These are phyloP conservation scores for Ceyx margarethae DNA, from an alignment of 2,113 vertebrate species.

Conservation along the genomic window DNA sequence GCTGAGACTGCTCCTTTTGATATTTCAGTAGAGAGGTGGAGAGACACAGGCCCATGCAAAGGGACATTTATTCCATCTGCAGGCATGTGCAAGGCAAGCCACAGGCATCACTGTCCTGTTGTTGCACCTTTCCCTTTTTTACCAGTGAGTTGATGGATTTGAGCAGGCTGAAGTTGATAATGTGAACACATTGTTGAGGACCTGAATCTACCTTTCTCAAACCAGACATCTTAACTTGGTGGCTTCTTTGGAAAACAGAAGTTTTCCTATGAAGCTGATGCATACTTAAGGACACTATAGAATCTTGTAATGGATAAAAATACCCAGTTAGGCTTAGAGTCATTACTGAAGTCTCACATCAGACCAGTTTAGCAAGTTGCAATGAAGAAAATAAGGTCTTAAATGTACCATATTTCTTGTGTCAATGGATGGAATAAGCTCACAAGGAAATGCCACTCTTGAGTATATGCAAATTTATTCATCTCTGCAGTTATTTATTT, in stretches of 20 bases:
- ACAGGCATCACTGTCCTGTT: background rate
- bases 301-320: background rate
- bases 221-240: background rate
- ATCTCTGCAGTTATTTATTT: slow-evolving; percentile 75
- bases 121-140: background rate
- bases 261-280: background rate
- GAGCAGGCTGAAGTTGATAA: background rate
- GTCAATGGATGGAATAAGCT: background rate
- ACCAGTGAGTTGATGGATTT: background rate
- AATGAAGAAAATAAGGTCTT: background rate
- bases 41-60: background rate
- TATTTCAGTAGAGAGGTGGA: background rate
- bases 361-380: background rate
- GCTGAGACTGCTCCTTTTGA: background rate
- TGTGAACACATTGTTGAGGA: background rate
- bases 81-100: background rate
- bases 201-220: background rate
- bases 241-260: background rate
- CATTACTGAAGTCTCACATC: background rate
- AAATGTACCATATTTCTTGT: background rate
- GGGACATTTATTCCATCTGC: background rate
- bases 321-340: background rate
- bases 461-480: slow-evolving; percentile 75
- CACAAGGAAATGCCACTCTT: background rate
- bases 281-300: background rate